Conservation (phyloP, 2,113 vertebrate species). For the Dasyprocta punctata region DNA sequence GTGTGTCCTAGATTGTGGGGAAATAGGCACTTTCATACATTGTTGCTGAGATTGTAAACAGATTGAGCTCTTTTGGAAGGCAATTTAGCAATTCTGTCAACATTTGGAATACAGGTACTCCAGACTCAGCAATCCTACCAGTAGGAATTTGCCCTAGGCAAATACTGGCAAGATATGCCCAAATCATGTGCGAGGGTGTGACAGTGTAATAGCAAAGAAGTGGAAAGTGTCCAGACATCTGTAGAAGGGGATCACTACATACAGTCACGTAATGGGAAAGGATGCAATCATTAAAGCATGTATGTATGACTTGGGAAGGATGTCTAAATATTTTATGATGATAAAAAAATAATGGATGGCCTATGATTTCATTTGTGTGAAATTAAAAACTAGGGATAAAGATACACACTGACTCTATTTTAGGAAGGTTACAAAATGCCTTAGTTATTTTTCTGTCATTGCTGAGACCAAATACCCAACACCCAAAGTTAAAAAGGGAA, state of each 20-base stretch:
- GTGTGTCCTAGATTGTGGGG: conserved; percentile 1
- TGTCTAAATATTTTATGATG: neutral
- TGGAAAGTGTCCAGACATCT: neutral
- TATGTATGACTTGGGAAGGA: neutral
- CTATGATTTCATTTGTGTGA: neutral
- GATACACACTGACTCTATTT: neutral
- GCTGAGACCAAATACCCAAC: neutral
- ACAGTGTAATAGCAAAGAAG: conserved; percentile 16
- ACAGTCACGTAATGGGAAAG: neutral
- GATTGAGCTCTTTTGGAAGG: neutral
- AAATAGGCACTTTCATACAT: neutral
- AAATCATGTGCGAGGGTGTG: neutral
- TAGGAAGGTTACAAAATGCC: neutral
- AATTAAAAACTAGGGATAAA: neutral
- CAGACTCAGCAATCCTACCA: conserved; percentile 31
- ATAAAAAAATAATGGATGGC: neutral
- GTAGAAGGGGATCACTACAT: neutral
- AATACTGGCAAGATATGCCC: conserved; percentile 17
- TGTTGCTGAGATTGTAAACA: conserved; percentile 52
- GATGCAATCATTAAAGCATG: conserved; percentile 38
- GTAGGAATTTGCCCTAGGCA: conserved; percentile 18
- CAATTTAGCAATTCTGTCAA: conserved; percentile 66
- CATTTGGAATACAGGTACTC: conserved; percentile 40
- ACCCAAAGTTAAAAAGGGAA: neutral
- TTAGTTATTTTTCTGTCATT: neutral